Evolutionary conservation across 2,888 invertebrate genomes (phyloP).

Genomic region (Candidula unifasciata): DNA sequence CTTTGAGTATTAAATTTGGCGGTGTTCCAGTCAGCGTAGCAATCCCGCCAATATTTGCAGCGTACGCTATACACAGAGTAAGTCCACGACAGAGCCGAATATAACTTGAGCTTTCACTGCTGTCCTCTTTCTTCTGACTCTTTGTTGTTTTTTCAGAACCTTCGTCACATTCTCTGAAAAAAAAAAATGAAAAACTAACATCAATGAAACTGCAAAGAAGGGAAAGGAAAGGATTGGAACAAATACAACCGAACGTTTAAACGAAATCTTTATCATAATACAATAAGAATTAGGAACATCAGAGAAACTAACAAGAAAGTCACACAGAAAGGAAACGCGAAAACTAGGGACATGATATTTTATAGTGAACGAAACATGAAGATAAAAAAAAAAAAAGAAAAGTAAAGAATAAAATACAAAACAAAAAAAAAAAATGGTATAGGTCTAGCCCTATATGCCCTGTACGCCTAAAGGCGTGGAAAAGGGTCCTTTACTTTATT

Average conservation of each 20-base stretch:
- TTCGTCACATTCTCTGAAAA: not conserved
- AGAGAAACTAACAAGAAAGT: no score
- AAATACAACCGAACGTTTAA: no score
- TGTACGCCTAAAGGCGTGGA: no score
- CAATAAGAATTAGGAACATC: no score
- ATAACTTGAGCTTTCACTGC: not conserved
- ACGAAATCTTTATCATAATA: no score
- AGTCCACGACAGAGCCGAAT: conserved; percentile 46
- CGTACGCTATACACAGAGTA: conserved; percentile 61
- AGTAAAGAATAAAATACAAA: not conserved
- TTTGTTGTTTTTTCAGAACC: not conserved
- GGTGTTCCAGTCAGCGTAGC: conserved; percentile 77
- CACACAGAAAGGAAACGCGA: no score
- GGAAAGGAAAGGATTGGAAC: no score
- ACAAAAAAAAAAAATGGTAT: no score
- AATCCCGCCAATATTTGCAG: conserved; percentile 77
- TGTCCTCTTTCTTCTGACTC: not conserved
- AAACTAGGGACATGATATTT: no score
- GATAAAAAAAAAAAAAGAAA: not conserved
- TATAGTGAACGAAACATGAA: no score
- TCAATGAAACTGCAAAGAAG: not conserved
- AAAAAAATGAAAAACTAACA: not conserved
- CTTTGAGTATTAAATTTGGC: conserved; percentile 76
- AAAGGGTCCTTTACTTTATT: no score
- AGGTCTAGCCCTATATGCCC: no score